These are phyloP conservation scores for Philopedon plagiatum DNA, from an alignment of 2,888 invertebrate species.

Conservation along the genomic window DNA sequence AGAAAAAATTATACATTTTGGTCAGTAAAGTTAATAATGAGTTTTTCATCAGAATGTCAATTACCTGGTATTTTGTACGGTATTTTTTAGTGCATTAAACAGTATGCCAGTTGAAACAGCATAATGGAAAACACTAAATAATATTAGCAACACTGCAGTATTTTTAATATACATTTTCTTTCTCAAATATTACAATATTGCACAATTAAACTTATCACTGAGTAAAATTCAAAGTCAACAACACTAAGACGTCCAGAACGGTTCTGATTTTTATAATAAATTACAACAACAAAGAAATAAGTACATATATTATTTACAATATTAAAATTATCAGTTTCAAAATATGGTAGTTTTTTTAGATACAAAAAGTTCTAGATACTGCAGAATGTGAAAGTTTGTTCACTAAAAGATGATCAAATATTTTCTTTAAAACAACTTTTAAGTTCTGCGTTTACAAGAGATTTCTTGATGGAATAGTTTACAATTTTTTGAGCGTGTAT, in stretches of 20 bases:
- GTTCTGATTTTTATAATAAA: not conserved
- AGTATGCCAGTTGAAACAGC: not conserved
- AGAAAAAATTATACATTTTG: too few species aligned
- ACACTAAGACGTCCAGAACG: not conserved
- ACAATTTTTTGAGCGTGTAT: too few species aligned
- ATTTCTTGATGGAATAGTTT: too few species aligned
- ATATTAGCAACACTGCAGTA: not conserved
- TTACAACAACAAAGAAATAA: not conserved
- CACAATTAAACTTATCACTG: not conserved
- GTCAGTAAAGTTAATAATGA: too few species aligned
- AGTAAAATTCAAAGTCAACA: not conserved
- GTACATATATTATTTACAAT: not conserved
- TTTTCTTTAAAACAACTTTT: too few species aligned
- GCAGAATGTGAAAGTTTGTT: not conserved
- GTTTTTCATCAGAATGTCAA: too few species aligned
- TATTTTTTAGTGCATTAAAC: not conserved
- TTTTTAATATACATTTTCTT: not conserved
- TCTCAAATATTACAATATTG: not conserved
- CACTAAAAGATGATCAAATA: too few species aligned
- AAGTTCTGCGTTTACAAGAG: too few species aligned
- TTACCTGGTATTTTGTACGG: not conserved
- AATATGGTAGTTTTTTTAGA: not conserved
- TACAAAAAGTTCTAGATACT: not conserved
- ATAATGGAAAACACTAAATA: not conserved
- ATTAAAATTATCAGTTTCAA: not conserved